Percentiles rank a stretch among this genome's conserved stretches.
These are phyloP conservation scores for Papilio gigon DNA, from an alignment of 2,888 invertebrate species.

Conservation along the genomic window DNA sequence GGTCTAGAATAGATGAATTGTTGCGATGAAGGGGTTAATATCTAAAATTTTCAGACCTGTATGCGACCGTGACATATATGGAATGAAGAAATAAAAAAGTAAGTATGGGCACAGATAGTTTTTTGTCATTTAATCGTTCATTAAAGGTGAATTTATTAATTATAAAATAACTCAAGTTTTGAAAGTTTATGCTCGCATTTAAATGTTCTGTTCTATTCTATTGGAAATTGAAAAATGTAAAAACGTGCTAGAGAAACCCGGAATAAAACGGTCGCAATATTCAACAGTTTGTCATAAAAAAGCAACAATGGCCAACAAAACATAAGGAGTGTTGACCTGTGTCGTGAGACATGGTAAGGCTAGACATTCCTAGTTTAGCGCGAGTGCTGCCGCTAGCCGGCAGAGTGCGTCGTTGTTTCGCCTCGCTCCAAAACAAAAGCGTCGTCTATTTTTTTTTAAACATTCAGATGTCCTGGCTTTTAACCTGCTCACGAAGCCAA, in stretches of 20 bases:
- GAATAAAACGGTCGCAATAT: slow-evolving; percentile 22
- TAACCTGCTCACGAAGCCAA: slow-evolving; percentile 22
- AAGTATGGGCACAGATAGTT: no score
- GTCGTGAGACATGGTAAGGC: slow-evolving; percentile 41
- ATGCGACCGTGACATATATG: background rate
- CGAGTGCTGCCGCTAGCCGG: slow-evolving; percentile 21
- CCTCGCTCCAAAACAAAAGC: slow-evolving; percentile 37
- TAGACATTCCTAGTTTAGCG: slow-evolving; percentile 39
- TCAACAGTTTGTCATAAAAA: slow-evolving; percentile 37
- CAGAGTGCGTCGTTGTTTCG: slow-evolving; percentile 27
- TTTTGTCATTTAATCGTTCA: background rate
- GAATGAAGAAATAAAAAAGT: no score
- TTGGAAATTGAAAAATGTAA: background rate
- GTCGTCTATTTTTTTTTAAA: slow-evolving; percentile 32
- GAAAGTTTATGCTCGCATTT: background rate
- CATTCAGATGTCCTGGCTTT: slow-evolving; percentile 34
- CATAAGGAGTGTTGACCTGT: slow-evolving; percentile 40
- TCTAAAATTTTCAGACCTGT: no score
- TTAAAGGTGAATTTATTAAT: background rate
- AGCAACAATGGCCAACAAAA: slow-evolving; percentile 30
- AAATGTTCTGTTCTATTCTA: background rate
- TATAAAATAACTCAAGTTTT: background rate
- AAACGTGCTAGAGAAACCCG: background rate
- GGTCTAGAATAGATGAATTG: background rate
- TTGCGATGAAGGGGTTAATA: background rate